Conservation (phyloP, 64 coral and sea anemone species). For the Porites australiensis region DNA sequence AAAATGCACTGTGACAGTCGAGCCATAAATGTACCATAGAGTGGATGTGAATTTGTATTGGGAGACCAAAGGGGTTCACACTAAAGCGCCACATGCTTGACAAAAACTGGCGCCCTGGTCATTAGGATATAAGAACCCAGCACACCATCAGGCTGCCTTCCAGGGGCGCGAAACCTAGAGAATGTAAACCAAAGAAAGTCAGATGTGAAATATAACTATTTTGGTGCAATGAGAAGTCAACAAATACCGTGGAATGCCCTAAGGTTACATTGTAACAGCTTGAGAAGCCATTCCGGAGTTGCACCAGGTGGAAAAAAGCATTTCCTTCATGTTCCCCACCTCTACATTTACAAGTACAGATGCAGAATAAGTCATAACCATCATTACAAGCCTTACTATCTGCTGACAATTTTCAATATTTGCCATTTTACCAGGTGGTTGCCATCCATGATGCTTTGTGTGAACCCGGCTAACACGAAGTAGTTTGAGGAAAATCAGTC, state of each 20-base stretch:
- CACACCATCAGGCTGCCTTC: conserved; percentile 30
- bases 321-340: too few relatives aligned
- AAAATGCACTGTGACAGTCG: conserved; percentile 58
- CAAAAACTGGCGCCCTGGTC: conserved; percentile 10
- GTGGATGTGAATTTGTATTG: conserved; percentile 71
- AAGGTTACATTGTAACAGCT: background rate
- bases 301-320: conserved; percentile 2
- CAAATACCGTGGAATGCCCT: background rate
- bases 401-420: too few relatives aligned
- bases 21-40: conserved; percentile 53
- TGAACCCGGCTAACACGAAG: too few relatives aligned
- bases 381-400: too few relatives aligned
- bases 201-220: too few relatives aligned
- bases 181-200: background rate
- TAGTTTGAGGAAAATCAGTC: too few relatives aligned
- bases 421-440: too few relatives aligned
- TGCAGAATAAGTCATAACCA: too few relatives aligned
- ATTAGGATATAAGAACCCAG: conserved; percentile 7
- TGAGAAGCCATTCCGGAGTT: background rate
- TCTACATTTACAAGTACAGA: too few relatives aligned
- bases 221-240: background rate
- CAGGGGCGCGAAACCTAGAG: conserved; percentile 26
- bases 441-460: too few relatives aligned
- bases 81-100: conserved; percentile 13
- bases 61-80: background rate